Evolutionary conservation across 2,888 invertebrate species (phyloP).

Genomic region (Eumerus sabulonum): DNA sequence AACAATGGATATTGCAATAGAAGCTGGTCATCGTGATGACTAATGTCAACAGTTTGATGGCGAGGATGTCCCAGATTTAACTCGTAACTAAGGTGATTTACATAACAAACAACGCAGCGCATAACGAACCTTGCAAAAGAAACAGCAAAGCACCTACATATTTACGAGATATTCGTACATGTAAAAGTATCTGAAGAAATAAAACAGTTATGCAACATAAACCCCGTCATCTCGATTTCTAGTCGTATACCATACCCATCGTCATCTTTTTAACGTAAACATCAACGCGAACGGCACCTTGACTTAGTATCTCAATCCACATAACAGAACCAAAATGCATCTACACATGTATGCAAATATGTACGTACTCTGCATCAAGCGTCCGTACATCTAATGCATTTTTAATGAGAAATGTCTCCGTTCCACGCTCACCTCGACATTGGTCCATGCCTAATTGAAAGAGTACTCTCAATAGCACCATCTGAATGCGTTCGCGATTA

Average conservation of each 20-base stretch:
- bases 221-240: constrained; percentile 1
- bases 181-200: constrained; percentile 45
- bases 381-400: constrained; percentile 56
- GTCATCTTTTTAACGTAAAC: constrained; percentile 3
- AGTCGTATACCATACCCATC: no score
- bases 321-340: constrained; percentile 41
- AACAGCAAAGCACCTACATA: constrained; percentile 2
- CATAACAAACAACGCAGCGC: constrained; percentile 44
- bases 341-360: constrained; percentile 46
- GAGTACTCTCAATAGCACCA: neutral
- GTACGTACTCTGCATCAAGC: constrained; percentile 44
- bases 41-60: constrained; percentile 63
- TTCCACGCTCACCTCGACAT: constrained; percentile 48
- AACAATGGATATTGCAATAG: constrained; percentile 12
- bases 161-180: constrained; percentile 19
- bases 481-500: neutral
- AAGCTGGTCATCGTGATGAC: constrained; percentile 42
- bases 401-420: constrained; percentile 54
- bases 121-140: constrained; percentile 6
- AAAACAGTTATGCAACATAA: constrained; percentile 66
- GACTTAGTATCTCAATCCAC: constrained; percentile 57
- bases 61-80: constrained; percentile 68
- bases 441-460: constrained; percentile 17
- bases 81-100: constrained; percentile 40
- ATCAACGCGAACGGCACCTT: constrained; percentile 37